A percentile compares a stretch with the other conserved stretches of the same genome.
Evolutionary conservation across 2,888 invertebrate species (phyloP).

Genomic region (Phyllotreta striolata): DNA sequence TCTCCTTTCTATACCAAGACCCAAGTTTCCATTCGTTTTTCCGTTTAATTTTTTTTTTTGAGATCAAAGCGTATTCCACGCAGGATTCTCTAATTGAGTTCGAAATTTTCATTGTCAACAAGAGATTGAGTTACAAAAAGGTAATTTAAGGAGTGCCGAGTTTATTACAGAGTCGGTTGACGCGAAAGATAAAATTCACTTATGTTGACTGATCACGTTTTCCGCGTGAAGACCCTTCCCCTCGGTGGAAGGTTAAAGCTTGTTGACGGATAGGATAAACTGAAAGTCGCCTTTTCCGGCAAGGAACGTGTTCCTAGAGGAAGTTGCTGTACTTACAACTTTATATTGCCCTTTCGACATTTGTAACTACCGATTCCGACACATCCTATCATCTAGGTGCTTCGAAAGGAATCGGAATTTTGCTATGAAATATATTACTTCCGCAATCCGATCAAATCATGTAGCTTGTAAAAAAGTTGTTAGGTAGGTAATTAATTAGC

Average conservation of each 20-base stretch:
- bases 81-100: conserved; percentile 48
- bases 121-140: conserved; percentile 48
- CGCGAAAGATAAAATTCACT: conserved; percentile 53
- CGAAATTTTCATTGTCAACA: conserved; percentile 48
- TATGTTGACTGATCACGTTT: conserved; percentile 57
- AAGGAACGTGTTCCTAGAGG: conserved; percentile 54
- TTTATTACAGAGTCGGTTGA: conserved; percentile 50
- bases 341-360: conserved; percentile 38
- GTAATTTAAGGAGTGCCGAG: conserved; percentile 48
- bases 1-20: background rate
- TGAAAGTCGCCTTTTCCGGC: conserved; percentile 52
- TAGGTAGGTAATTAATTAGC: too few relatives aligned
- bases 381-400: conserved; percentile 37
- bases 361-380: conserved; percentile 36
- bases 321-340: conserved; percentile 48
- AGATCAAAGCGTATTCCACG: conserved; percentile 39
- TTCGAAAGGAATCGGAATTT: conserved; percentile 8
- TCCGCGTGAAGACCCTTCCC: conserved; percentile 50
- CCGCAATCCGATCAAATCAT: background rate
- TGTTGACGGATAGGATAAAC: conserved; percentile 57
- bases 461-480: too few relatives aligned
- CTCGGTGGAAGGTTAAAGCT: conserved; percentile 51
- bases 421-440: conserved; percentile 2
- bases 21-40: conserved; percentile 29
- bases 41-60: conserved; percentile 35